Evolutionary conservation across 2,113 vertebrate genomes (phyloP), one percentile per base, ranked within the genome.

Genomic region (Eretmochelys imbricata): DNA sequence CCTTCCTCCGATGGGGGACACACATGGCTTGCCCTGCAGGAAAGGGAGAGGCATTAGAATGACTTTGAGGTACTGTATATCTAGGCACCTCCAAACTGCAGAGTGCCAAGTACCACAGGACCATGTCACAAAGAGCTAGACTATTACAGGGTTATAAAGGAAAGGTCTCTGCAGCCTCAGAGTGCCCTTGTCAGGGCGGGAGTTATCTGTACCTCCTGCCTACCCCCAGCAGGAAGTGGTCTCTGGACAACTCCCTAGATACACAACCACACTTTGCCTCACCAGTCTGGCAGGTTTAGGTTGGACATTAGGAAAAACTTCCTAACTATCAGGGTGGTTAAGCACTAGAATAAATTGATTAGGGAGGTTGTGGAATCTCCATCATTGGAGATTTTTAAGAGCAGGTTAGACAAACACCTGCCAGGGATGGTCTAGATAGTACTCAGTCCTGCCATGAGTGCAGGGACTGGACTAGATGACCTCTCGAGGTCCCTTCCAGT

Each of bases 1-100:
- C 96, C 98, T 94, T 99, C 98, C 92, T 99, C 99, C 0, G 98
- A 96, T n/a, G 99, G 98, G n/a, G 97, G 98, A 76, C 98, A 99
- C 20, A 99, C 98, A 14, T 99, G 99, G 97, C 98, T 99, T 76
- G 98, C 98, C 98, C 99, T 99, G 98, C 2, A 54, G 92, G 82
- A 89, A 95, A 83, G 38, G 59, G 95, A 54, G 86, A 93, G 75
- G 85, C 50, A 95, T 92, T 94, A 97, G 96, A 82, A 93, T 51
- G 50, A 38, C 59, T 53, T 79, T 78, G 78, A 49, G 20, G 25
- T 81, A 24, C 87, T 76, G 59, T 24, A 38, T 1, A 88, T 8
- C 50, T 72, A 51, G 9, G 19, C n/a, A 91, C 35, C 38, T 81
- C 10, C n/a, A 81, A 25, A 38, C n/a, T 42, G 29, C 5, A 92